Percentiles rank a stretch among this genome's conserved stretches.
phyloP scores from a whole-genome alignment of 2,113 vertebrate species.

The Crotalus tigris region DNA sequence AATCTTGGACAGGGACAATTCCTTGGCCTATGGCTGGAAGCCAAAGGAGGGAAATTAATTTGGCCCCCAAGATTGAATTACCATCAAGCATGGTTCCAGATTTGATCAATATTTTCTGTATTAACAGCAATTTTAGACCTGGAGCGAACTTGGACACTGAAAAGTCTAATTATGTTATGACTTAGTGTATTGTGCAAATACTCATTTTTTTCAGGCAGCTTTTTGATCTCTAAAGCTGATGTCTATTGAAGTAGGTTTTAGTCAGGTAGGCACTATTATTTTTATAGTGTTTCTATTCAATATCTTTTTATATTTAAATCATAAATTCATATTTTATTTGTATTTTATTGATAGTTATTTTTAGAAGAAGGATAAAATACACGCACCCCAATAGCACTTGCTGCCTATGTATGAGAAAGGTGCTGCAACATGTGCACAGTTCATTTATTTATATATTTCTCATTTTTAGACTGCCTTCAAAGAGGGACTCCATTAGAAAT shows the following conservation, averaged over 20 bases:
- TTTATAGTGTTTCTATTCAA: neutral
- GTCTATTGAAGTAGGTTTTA: neutral
- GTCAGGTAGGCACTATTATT: neutral
- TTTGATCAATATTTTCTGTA: neutral
- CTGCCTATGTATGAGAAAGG: conserved; percentile 11
- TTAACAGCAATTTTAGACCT: neutral
- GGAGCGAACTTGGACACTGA: neutral
- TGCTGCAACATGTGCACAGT: neutral
- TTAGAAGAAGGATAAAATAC: neutral
- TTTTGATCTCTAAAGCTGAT: neutral
- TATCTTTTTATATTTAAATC: neutral
- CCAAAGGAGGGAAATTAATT: neutral
- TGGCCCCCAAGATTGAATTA: neutral
- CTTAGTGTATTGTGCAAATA: neutral
- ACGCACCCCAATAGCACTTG: neutral
- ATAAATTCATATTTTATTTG: neutral
- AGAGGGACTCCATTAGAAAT: neutral
- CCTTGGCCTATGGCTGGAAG: neutral
- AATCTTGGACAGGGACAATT: neutral
- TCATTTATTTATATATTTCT: too few relatives aligned
- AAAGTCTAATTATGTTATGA: neutral
- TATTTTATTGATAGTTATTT: neutral
- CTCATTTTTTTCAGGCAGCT: neutral
- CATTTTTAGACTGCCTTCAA: too few relatives aligned
- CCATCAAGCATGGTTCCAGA: neutral